Base-by-base conservation (phyloP, 2,797 vertebrate species). In the Mallotus villosus region DNA sequence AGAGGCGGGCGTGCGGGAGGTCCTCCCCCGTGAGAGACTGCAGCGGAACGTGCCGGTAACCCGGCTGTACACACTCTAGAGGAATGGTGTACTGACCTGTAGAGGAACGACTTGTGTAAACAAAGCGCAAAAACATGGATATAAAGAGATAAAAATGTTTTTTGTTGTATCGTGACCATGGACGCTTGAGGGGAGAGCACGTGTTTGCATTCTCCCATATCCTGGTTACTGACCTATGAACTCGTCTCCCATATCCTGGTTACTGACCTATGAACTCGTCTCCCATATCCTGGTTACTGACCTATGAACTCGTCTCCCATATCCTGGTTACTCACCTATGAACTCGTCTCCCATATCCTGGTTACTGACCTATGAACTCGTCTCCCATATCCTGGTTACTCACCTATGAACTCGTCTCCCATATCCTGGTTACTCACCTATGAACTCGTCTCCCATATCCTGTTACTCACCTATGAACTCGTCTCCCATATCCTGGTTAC, bases 291-390 rank as follows among this genome's bases (percentile, higher is more conserved):
- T n/a, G n/a, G n/a, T n/a, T n/a, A n/a, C n/a, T n/a, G n/a, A n/a
- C n/a, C n/a, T n/a, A n/a, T n/a, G n/a, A n/a, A n/a, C n/a, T n/a
- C n/a, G n/a, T 5, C n/a, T 59, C n/a, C n/a, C 57, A 9, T 59
- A 9, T 59, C 49, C 51, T n/a, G 51, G 11, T 21, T 91, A 94
- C 77, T 51, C 8, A 83, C 96, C 97, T 0, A 98, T 98, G 79
- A 98, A 98, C 59, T 98, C 97, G 25, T 98, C 97, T 55, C 95
- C 96, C n/a, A n/a, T n/a, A n/a, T n/a, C n/a, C n/a, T n/a, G n/a
- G n/a, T n/a, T n/a, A n/a, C n/a, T n/a, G n/a, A n/a, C n/a, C n/a
- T n/a, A n/a, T n/a, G n/a, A n/a, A n/a, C n/a, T n/a, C n/a, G n/a
- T 5, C n/a, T 59, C n/a, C n/a, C 57, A 9, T 59, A 9, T 59